Conservation (phyloP, 2,888 invertebrate species). For the Zygogramma bicolorata region DNA sequence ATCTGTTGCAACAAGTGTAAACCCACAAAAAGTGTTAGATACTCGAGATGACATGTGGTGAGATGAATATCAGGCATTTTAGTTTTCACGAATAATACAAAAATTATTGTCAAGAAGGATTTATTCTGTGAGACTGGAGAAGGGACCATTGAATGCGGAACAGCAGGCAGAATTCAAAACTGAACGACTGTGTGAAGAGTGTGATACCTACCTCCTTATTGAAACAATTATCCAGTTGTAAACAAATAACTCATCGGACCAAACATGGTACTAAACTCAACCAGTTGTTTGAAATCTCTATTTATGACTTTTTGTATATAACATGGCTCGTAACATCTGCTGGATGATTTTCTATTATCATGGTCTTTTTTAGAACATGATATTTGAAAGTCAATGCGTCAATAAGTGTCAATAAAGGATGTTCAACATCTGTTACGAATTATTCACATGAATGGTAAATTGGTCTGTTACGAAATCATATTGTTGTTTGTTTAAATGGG, state of each 20-base stretch:
- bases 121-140: neutral
- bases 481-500: no score
- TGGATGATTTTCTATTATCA: neutral
- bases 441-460: no score
- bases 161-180: no score
- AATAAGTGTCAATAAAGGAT: neutral
- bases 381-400: neutral
- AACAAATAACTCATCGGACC: neutral
- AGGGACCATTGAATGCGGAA: no score
- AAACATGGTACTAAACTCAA: neutral
- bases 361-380: neutral
- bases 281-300: neutral
- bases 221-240: no score
- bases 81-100: neutral
- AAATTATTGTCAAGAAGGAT: neutral
- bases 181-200: no score
- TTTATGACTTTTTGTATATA: neutral
- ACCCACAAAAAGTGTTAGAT: slow-evolving; percentile 13
- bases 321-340: neutral
- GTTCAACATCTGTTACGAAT: neutral
- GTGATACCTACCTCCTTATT: no score
- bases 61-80: neutral
- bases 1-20: slow-evolving; percentile 20
- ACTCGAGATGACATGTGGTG: slow-evolving; percentile 10
- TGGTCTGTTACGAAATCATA: no score